These are phyloP conservation scores for Panagrolaimus sp. DNA, from an alignment of 1,140 invertebrate species.

Conservation along the genomic window DNA sequence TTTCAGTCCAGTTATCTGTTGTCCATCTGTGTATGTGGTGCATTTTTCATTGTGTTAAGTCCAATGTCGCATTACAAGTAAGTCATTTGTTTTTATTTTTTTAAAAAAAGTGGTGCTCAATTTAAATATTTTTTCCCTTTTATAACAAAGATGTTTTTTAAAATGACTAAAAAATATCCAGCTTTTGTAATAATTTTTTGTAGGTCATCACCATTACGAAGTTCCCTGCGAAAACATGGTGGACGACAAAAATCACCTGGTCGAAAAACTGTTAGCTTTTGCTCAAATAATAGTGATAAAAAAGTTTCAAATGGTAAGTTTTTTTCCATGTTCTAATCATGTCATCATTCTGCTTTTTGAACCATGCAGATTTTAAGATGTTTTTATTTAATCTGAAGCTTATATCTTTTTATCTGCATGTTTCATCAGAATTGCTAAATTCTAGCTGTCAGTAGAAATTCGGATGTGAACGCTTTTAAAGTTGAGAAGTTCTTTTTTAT, in stretches of 20 bases:
- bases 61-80: slow-evolving; percentile 13
- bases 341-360: no score
- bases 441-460: no score
- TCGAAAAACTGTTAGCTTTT: slow-evolving; percentile 56
- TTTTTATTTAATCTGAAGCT: no score
- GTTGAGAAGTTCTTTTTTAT: no score
- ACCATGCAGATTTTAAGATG: no score
- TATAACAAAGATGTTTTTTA: no score
- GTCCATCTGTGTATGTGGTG: slow-evolving; percentile 6
- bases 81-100: not conserved
- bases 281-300: slow-evolving; percentile 56
- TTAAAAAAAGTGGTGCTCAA: not conserved
- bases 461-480: no score
- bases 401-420: no score
- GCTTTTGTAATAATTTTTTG: not conserved
- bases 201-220: slow-evolving; percentile 6
- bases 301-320: slow-evolving; percentile 61
- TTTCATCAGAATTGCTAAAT: no score
- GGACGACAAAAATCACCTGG: slow-evolving; percentile 46
- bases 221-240: slow-evolving; percentile 32
- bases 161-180: no score
- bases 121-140: no score
- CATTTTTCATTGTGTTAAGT: not conserved
- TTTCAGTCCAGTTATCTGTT: slow-evolving; percentile 12
- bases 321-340: slow-evolving; percentile 10